phyloP scores from a whole-genome alignment of 2,888 invertebrate species.

The Willowsia nigromaculata region DNA sequence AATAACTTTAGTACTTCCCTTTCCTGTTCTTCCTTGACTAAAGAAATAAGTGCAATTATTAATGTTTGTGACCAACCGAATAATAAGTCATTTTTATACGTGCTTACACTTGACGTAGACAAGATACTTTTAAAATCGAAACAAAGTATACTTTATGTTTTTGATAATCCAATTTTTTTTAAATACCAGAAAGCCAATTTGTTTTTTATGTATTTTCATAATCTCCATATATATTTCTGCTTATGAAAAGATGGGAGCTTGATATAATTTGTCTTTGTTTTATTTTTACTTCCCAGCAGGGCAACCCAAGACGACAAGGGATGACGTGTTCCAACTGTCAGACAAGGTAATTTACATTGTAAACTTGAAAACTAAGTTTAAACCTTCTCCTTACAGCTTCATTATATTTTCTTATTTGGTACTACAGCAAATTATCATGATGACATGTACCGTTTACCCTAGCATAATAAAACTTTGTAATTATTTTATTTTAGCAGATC shows the following conservation, averaged over 20 bases:
- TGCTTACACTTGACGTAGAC: not conserved
- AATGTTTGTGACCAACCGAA: not conserved
- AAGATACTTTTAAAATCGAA: not conserved
- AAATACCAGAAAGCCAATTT: too few relatives aligned
- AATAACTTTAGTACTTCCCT: constrained; percentile 33
- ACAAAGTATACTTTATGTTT: not conserved
- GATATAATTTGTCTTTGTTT: not conserved
- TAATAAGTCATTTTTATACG: not conserved
- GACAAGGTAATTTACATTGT: constrained; percentile 37
- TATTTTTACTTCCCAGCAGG: constrained; percentile 60
- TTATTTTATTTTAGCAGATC: not conserved
- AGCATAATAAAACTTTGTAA: not conserved
- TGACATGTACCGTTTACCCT: not conserved
- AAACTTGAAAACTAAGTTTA: not conserved
- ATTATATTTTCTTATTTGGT: not conserved
- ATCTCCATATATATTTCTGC: too few relatives aligned
- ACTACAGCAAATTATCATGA: not conserved
- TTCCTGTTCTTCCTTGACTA: not conserved
- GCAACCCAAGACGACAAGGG: constrained; percentile 81
- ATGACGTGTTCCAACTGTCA: constrained; percentile 83
- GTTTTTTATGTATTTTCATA: too few relatives aligned
- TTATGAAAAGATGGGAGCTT: not conserved
- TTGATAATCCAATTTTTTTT: too few relatives aligned
- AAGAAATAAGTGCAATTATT: not conserved
- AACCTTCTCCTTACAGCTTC: not conserved